Base-by-base conservation (phyloP, 2,888 invertebrate genomes). In the Sphaerophoria taeniata region DNA sequence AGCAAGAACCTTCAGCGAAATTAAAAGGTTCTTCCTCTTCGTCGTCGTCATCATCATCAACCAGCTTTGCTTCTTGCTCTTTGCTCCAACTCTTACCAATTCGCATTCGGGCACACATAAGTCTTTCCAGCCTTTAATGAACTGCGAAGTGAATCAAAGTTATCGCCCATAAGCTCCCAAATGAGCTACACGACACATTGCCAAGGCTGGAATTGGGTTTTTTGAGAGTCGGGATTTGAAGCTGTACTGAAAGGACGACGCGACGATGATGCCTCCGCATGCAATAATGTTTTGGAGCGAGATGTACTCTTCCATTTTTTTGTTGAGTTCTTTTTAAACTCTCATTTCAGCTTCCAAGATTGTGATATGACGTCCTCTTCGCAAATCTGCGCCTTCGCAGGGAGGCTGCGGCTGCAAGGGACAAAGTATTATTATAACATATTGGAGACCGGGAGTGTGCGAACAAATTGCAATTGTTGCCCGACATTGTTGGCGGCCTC, bases 391-490 rank as follows among this genome's bases (percentile, higher is more conserved):
- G 33, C 4, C 31, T 24, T 24, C 24, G 24, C 1, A 12, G 24
- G 14, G 53, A 7, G 5, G n/a, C n/a, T 14, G 2, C 24, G 1
- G 24, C 24, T 3, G 14, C 1, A 11, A 24, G n/a, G 39, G 31
- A 60, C 39, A 16, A 51, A 80, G 51, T 79, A 70, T 79, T 55
- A 75, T 67, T 80, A 78, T 80, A 84, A 80, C 87, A 75, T 85
- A 82, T 85, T 69, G 85, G 67, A 70, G 83, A 85, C 83, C 88
- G 88, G 89, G 88, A 88, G 89, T 88, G 89, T 90, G 92, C 89
- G 90, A 92, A 91, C 92, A 91, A 92, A 91, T 91, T 91, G 91
- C 91, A 92, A 91, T 91, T 92, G 91, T 92, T 91, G 90, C 89
- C 89, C 90, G 90, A 89, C 90, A 91, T 91, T 91, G 90, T 89